Percentiles rank a stretch among this genome's conserved stretches.
These are phyloP conservation scores for Thryonomys swinderianus DNA, from an alignment of 2,113 vertebrate species.

Conservation along the genomic window DNA sequence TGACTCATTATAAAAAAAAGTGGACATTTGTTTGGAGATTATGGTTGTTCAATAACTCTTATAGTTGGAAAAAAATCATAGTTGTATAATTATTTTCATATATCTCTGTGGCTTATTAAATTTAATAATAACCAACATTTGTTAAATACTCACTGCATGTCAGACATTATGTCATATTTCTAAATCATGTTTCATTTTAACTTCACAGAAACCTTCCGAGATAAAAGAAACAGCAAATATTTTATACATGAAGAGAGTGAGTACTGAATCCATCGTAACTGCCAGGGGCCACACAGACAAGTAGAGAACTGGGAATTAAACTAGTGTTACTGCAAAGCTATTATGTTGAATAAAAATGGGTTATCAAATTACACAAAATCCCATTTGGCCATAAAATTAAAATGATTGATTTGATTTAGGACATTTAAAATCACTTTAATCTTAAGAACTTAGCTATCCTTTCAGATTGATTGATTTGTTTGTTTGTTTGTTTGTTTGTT, in stretches of 20 bases:
- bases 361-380: not conserved
- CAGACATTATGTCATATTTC: not conserved
- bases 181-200: conserved; percentile 11
- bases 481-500: too few species aligned
- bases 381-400: not conserved
- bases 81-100: not conserved
- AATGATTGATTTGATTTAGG: not conserved
- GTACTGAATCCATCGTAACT: not conserved
- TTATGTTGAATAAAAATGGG: not conserved
- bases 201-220: not conserved
- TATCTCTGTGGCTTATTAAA: not conserved
- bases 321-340: not conserved
- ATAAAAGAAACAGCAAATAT: not conserved
- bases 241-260: not conserved
- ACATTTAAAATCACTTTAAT: not conserved
- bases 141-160: not conserved
- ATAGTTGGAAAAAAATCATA: conserved; percentile 14
- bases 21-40: not conserved
- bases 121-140: not conserved
- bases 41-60: not conserved
- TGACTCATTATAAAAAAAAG: not conserved
- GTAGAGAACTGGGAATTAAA: not conserved
- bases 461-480: too few species aligned
- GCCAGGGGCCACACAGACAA: not conserved
- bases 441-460: not conserved